Evolutionary conservation across 2,888 invertebrate species (phyloP).

Genomic region (Horisme vitalbata): DNA sequence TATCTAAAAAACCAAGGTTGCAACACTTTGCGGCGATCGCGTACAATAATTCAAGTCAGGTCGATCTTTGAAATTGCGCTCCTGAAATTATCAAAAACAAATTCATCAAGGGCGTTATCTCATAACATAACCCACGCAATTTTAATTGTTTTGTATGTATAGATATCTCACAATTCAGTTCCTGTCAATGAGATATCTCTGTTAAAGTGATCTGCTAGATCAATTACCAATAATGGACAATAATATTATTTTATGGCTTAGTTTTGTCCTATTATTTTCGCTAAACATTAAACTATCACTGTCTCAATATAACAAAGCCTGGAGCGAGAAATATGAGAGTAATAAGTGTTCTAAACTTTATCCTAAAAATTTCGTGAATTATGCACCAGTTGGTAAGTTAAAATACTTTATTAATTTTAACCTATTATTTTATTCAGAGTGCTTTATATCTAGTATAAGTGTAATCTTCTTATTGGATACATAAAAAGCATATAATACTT

Average conservation of each 20-base stretch:
- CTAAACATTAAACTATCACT: slow-evolving; percentile 52
- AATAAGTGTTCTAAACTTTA: slow-evolving; percentile 80
- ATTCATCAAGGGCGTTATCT: slow-evolving; percentile 9
- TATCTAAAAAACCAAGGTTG: no score
- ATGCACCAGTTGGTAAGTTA: slow-evolving; percentile 81
- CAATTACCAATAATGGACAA: slow-evolving; percentile 39
- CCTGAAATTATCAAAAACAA: no score
- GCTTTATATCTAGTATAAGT: no score
- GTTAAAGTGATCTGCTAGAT: slow-evolving; percentile 7
- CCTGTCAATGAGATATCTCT: slow-evolving; percentile 17
- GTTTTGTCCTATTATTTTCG: slow-evolving; percentile 49
- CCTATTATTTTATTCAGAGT: no score
- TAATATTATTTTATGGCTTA: slow-evolving; percentile 36
- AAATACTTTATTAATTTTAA: neutral
- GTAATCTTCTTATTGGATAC: no score
- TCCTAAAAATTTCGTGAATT: slow-evolving; percentile 80
- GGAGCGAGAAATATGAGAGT: slow-evolving; percentile 76
- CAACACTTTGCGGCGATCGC: no score
- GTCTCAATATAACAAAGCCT: slow-evolving; percentile 69
- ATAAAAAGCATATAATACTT: no score
- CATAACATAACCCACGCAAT: slow-evolving; percentile 23
- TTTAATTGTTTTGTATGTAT: neutral
- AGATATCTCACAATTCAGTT: slow-evolving; percentile 19
- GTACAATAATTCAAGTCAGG: no score
- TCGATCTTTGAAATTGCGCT: no score